Evolutionary conservation across 2,888 invertebrate genomes (phyloP).

Genomic region (Tenthredo livida): DNA sequence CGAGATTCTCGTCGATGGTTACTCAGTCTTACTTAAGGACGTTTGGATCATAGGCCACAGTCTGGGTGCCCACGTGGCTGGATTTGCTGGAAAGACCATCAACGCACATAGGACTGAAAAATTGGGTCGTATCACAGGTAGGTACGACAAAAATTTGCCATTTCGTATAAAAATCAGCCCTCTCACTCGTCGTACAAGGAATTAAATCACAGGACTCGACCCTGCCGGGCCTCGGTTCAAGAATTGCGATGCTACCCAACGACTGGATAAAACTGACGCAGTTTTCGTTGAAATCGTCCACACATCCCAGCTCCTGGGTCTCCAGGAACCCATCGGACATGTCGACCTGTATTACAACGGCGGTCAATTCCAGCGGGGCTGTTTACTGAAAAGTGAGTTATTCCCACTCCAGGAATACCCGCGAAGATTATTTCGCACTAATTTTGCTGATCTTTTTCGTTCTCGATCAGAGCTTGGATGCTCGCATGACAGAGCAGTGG

Average conservation of each 20-base stretch:
- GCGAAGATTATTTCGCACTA: background rate
- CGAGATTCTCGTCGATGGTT: constrained; percentile 37
- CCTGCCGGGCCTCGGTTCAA: constrained; percentile 48
- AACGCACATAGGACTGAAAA: background rate
- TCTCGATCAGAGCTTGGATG: constrained; percentile 31
- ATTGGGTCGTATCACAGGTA: constrained; percentile 46
- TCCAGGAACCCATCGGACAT: constrained; percentile 48
- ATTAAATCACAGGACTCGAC: constrained; percentile 39
- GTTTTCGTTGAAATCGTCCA: constrained; percentile 46
- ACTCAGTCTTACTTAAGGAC: constrained; percentile 9
- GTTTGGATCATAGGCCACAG: constrained; percentile 50
- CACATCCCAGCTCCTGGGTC: constrained; percentile 44
- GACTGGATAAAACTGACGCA: constrained; percentile 43
- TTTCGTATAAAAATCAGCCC: background rate
- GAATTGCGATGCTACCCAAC: background rate
- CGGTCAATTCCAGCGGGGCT: constrained; percentile 36
- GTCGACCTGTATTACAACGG: constrained; percentile 48
- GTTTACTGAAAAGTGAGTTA: constrained; percentile 27
- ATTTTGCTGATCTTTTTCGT: background rate
- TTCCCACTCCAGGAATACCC: background rate
- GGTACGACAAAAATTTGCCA: background rate
- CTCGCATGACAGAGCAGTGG: constrained; percentile 44
- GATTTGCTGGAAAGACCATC: constrained; percentile 44
- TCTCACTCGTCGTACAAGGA: background rate
- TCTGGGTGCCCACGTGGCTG: constrained; percentile 48